Percentiles rank a stretch among this genome's conserved stretches.
Conservation (phyloP, 37 sponge, comb jelly and placozoan species). For the Corticium candelabrum region DNA sequence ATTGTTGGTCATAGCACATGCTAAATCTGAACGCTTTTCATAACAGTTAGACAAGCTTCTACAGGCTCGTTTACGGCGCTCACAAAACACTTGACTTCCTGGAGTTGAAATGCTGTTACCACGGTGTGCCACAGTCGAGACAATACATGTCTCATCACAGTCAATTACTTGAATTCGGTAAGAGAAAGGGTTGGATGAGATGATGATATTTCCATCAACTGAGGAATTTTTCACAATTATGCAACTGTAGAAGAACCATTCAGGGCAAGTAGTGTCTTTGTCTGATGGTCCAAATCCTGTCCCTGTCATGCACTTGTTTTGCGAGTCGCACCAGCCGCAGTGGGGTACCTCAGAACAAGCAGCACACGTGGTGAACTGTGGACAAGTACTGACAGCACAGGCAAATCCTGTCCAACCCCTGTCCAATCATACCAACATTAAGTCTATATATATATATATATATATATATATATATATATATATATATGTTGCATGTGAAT, state of each 20-base stretch:
- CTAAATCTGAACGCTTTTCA: not conserved
- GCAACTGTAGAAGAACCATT: not conserved
- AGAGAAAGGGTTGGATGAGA: not conserved
- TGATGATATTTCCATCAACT: not conserved
- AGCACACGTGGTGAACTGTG: not conserved
- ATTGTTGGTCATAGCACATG: no score
- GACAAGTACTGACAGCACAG: not conserved
- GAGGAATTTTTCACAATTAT: not conserved
- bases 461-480: no score
- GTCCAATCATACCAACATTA: no score
- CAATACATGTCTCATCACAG: not conserved
- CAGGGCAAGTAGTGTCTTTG: not conserved
- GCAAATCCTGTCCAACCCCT: not conserved
- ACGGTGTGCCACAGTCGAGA: not conserved
- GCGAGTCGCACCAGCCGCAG: slow-evolving; percentile 3
- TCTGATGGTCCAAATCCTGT: not conserved
- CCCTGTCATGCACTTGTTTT: not conserved
- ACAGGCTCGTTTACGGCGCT: not conserved
- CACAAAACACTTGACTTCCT: not conserved
- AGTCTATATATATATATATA: no score
- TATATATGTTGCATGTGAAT: no score
- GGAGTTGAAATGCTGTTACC: not conserved
- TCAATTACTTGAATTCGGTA: not conserved
- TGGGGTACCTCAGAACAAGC: not conserved
- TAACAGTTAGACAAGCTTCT: not conserved